Base-by-base conservation (phyloP, 2,888 invertebrate genomes). In the Minunthozetes semirufus region DNA sequence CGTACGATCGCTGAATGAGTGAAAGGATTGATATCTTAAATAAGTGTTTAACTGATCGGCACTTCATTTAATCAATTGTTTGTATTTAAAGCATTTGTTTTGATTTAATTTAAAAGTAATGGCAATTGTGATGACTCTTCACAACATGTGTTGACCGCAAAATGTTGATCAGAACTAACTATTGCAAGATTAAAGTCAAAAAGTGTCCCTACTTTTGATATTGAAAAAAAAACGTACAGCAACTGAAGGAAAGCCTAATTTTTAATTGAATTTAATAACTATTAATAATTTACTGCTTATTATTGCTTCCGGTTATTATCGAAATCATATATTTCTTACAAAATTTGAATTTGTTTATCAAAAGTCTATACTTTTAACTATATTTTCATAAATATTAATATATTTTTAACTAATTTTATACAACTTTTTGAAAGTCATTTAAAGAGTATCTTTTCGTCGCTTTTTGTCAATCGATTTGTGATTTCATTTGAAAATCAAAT, bases 131-230 rank as follows among this genome's bases (percentile, higher is more conserved):
- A 19, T 8, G 25, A 56, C 56, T 22, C 5, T 25, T n/a, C 25
- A 22, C 25, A 50, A 50, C 56, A 56, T 56, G 56, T 56, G 56
- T 22, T 56, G 56, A 56, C 56, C 56, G 8, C 25, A 56, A 56
- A 56, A 56, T 56, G 56, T 25, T 56, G 25, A 56, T 56, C 56
- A 56, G 56, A 56, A 56, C 56, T 56, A 56, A 56, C 56, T 13
- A 9, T 8, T 42, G 8, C 13, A 42, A 8, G n/a, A 42, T 13
- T 13, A 13, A 8, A 42, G 1, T 11, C 11, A 42, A 42, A 42
- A 42, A 42, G 42, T 42, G 42, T 42, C 42, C 11, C 5, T 42
- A 42, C 42, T 42, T 42, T 42, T 42, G 42, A 42, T 42, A 42
- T 6, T 33, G n/a, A n/a, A n/a, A n/a, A n/a, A n/a, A n/a, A n/a